These are phyloP conservation scores for Atopsyche davidsoni DNA, from an alignment of 1,140 invertebrate genomes.

Conservation along the genomic window DNA sequence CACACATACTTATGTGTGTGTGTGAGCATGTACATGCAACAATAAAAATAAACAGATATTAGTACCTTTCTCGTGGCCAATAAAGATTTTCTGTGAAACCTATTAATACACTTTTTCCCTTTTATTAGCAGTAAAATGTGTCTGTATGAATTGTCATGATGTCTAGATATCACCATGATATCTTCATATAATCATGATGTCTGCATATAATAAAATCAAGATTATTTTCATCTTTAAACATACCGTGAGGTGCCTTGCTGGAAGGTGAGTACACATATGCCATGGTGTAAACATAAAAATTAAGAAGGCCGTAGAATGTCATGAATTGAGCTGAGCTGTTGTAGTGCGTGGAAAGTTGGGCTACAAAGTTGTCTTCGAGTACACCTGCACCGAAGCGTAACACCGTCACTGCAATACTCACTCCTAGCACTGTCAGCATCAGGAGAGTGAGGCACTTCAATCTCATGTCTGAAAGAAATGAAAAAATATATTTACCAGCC, in stretches of 20 bases:
- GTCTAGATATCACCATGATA: too few relatives aligned
- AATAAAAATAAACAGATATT: too few relatives aligned
- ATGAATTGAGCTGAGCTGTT: slow-evolving; percentile 90
- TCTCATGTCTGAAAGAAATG: slow-evolving; percentile 81
- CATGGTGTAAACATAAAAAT: slow-evolving; percentile 91
- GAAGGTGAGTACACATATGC: slow-evolving; percentile 91
- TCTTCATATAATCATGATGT: too few relatives aligned
- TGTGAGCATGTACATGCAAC: too few relatives aligned
- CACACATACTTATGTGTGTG: too few relatives aligned
- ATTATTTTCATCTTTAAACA: too few relatives aligned
- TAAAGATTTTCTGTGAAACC: too few relatives aligned
- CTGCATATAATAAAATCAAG: slow-evolving; percentile 5
- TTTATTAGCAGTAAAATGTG: too few relatives aligned
- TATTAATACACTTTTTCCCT: too few relatives aligned
- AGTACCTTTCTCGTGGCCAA: too few relatives aligned
- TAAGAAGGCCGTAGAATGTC: slow-evolving; percentile 90
- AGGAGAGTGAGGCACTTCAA: slow-evolving; percentile 85
- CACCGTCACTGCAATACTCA: slow-evolving; percentile 71
- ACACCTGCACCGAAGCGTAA: slow-evolving; percentile 82
- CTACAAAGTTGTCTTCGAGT: slow-evolving; percentile 89
- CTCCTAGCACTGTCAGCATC: slow-evolving; percentile 75
- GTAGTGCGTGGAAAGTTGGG: slow-evolving; percentile 78
- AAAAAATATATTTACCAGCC: slow-evolving; percentile 31
- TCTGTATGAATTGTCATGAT: too few relatives aligned
- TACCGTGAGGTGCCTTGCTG: slow-evolving; percentile 72